Base-by-base conservation (phyloP, 2,797 vertebrate species). In the Hippopotamyrus pictus region DNA sequence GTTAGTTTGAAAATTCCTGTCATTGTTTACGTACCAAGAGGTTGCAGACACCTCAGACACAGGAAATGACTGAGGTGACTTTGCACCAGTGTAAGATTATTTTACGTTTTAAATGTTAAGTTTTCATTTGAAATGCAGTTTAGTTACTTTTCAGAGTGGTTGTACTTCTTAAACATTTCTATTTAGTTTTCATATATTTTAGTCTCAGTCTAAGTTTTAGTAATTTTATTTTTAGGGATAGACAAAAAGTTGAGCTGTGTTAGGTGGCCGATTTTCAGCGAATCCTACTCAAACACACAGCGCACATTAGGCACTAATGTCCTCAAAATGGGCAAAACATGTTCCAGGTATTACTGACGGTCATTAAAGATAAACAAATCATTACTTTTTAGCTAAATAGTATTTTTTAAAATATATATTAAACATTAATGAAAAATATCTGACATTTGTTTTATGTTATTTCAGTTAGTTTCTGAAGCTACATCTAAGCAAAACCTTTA, bases 401-500 rank as follows among this genome's bases (percentile, higher is more conserved):
- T 44, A 48, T 48, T 48, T 48, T 48, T 7, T n/a, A 6, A 6
- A 48, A 48, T 48, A 9, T 48, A 48, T 48, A 0, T 48, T 19
- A 5, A 33, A n/a, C n/a, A n/a, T n/a, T n/a, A n/a, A n/a, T 57
- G 11, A 37, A 84, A 44, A 48, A 54, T 19, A 59, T 25, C 22
- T 69, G 65, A 14, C 25, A 37, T 33, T 69, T 33, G 62, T 69
- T 33, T 33, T 29, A 25, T 33, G 62, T 33, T 69, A 69, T 29
- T 69, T 12, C 25, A 29, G 12, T 69, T 69, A 14, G 25, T 29
- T 29, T 69, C 65, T 69, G 65, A 33, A 33, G 25, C 29, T 33
- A 73, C 29, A 17, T 57, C 33, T 33, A 89, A 51, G 37, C 69
- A 87, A 89, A 87, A 86, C 19, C 48, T 29, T 87, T 76, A 50